Evolutionary conservation across 2,113 vertebrate species (phyloP).

Genomic region (Casuarius casuarius): DNA sequence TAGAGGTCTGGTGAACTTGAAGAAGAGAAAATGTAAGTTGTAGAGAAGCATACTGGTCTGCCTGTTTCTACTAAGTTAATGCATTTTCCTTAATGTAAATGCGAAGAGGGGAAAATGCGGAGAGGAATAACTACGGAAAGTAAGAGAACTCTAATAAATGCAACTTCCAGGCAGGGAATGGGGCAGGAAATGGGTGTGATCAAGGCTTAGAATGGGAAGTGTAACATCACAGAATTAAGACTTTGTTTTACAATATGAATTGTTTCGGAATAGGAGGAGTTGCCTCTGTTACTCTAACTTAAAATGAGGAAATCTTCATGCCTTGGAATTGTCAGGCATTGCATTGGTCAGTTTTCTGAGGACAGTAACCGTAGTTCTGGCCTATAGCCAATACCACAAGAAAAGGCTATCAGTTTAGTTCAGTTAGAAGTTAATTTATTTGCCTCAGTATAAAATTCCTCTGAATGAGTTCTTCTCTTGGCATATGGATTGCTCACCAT

Average conservation of each 20-base stretch:
- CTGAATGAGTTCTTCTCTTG: neutral
- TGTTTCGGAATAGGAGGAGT: neutral
- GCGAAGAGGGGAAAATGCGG: neutral
- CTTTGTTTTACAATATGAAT: neutral
- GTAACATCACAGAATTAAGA: neutral
- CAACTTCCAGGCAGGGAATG: neutral
- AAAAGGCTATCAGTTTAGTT: neutral
- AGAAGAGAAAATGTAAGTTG: neutral
- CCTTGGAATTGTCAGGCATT: neutral
- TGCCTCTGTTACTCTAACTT: neutral
- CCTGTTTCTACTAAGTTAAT: neutral
- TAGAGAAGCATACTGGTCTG: neutral
- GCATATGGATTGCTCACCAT: neutral
- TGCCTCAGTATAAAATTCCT: neutral
- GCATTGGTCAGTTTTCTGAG: neutral
- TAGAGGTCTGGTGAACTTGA: neutral
- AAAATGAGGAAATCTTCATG: neutral
- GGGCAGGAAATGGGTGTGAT: slow-evolving; percentile 17
- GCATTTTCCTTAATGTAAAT: neutral
- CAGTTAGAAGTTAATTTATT: neutral
- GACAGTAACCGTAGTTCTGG: neutral
- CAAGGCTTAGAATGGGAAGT: slow-evolving; percentile 8
- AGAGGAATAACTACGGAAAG: neutral
- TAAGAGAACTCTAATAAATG: neutral
- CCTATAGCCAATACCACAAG: neutral